Evolutionary conservation across 2,797 vertebrate genomes (phyloP).

Genomic region (Parauchenoglanis punctatus): DNA sequence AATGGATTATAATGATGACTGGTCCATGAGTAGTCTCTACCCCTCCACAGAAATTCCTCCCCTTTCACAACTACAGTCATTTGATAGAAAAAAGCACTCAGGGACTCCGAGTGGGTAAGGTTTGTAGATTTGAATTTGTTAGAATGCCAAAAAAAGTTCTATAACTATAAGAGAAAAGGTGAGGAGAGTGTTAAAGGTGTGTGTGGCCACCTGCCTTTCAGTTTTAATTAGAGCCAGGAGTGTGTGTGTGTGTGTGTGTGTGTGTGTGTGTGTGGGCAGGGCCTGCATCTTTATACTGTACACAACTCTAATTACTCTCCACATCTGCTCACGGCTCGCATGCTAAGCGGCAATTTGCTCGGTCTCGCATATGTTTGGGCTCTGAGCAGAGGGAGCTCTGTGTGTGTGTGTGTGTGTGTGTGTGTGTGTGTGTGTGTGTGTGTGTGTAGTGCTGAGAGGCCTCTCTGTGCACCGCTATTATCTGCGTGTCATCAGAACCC

Average conservation of each 20-base stretch:
- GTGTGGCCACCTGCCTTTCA: conserved; percentile 13
- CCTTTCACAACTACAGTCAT: not conserved
- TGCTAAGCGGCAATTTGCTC: conserved; percentile 82
- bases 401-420: conserved; percentile 43
- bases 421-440: conserved; percentile 27
- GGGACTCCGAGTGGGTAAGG: not conserved
- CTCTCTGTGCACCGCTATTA: conserved; percentile 22
- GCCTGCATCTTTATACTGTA: conserved; percentile 74
- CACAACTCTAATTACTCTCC: conserved; percentile 79
- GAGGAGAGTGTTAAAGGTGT: not conserved
- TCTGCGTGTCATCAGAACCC: conserved; percentile 77
- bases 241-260: conserved; percentile 15
- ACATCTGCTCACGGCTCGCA: conserved; percentile 85
- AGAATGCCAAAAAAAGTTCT: not conserved
- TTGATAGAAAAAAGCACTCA: not conserved
- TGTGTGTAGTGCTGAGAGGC: conserved; percentile 16
- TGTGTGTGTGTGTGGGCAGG: conserved; percentile 52
- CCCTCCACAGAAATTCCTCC: not conserved
- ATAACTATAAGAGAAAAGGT: not conserved
- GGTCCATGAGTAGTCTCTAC: not conserved
- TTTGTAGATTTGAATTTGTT: not conserved
- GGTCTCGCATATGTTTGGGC: conserved; percentile 72
- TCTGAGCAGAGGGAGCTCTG: conserved; percentile 47
- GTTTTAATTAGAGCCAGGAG: not conserved
- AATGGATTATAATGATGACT: not conserved